A percentile compares a stretch with the other conserved stretches of the same genome.
phyloP scores from a whole-genome alignment of 2,113 vertebrate genomes.

The Tylochromis polylepis region DNA sequence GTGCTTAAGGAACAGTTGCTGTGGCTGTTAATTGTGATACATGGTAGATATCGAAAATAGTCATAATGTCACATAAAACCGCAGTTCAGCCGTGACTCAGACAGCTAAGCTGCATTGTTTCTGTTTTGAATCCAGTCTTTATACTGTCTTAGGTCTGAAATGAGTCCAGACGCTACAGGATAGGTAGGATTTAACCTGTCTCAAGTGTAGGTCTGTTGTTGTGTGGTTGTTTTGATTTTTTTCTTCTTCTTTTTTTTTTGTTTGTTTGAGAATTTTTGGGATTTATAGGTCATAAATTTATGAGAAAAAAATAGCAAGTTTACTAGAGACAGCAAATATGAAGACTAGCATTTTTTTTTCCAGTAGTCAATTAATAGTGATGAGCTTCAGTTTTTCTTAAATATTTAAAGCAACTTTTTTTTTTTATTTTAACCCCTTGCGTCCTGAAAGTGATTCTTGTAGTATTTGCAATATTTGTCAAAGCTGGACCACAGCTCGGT shows the following conservation, averaged over 20 bases:
- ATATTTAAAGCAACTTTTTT: neutral
- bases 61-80: neutral
- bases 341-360: accelerated
- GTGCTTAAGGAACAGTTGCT: neutral
- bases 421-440: neutral
- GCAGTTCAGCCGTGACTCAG: accelerated
- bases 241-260: neutral
- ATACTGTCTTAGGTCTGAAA: neutral
- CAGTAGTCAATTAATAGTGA: neutral
- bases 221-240: no score
- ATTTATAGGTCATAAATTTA: neutral
- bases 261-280: neutral
- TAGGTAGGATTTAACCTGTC: neutral
- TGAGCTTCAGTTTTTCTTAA: neutral
- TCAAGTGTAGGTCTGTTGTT: neutral
- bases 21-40: neutral
- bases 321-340: neutral
- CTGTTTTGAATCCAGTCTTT: neutral
- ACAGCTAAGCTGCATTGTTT: neutral
- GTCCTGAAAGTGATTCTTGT: neutral
- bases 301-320: neutral
- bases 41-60: neutral
- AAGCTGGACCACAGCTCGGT: neutral
- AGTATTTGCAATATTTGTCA: neutral
- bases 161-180: neutral